A percentile compares a stretch with the other conserved stretches of the same genome.
These are phyloP conservation scores for Pelecanoides urinatrix DNA, from an alignment of 2,113 vertebrate species.

Conservation along the genomic window DNA sequence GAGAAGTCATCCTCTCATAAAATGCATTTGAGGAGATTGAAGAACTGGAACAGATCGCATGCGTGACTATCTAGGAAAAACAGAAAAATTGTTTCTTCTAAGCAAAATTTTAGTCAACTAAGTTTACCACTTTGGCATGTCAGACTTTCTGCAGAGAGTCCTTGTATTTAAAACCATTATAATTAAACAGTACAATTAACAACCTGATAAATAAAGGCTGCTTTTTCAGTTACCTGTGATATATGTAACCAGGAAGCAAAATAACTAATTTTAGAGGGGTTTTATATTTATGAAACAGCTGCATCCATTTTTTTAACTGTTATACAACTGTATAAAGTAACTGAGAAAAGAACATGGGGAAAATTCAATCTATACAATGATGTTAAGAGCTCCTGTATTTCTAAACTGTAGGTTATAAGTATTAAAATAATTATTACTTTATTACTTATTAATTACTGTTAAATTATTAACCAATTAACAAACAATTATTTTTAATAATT, in stretches of 20 bases:
- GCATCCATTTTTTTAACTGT: not conserved
- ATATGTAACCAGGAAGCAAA: not conserved
- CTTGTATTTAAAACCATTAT: not conserved
- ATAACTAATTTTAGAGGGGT: rapidly evolving
- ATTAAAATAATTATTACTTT: not conserved
- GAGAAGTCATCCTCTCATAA: not conserved
- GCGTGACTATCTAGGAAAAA: not conserved
- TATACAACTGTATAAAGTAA: not conserved
- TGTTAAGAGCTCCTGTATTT: not conserved
- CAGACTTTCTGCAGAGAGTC: not conserved
- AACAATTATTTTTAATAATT: not conserved
- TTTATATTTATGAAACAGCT: not conserved
- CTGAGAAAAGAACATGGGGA: not conserved
- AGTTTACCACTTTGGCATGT: not conserved
- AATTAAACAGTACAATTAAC: not conserved
- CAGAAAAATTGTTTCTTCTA: not conserved
- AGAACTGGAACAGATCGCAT: not conserved
- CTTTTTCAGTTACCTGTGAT: not conserved
- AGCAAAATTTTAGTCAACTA: not conserved
- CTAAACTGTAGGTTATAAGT: not conserved
- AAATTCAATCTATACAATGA: not conserved
- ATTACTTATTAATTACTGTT: not conserved
- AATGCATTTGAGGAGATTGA: not conserved
- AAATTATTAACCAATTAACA: not conserved
- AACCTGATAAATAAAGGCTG: not conserved